These are phyloP conservation scores for Xiphophorus couchianus DNA, from an alignment of 2,113 vertebrate genomes.

Conservation along the genomic window DNA sequence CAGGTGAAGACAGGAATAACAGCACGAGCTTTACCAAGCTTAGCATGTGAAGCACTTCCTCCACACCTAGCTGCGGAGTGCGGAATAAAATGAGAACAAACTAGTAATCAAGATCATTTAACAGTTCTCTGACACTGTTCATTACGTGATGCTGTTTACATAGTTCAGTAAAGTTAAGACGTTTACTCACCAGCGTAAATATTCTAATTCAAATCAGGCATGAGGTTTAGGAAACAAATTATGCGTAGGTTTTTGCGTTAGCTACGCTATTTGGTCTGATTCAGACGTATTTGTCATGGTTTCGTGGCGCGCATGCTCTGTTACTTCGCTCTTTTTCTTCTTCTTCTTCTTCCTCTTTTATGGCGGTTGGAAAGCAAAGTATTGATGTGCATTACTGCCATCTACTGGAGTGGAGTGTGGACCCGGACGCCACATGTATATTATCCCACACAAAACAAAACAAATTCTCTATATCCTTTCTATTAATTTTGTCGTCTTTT, in stretches of 20 bases:
- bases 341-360: no score
- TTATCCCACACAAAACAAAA: no score
- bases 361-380: no score
- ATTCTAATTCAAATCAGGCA: neutral
- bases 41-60: conserved; percentile 11
- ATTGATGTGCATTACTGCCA: no score
- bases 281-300: conserved; percentile 23
- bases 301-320: conserved; percentile 8
- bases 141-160: neutral
- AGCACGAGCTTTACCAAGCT: neutral
- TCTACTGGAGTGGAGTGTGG: no score
- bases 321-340: no score
- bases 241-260: neutral
- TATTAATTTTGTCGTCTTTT: no score
- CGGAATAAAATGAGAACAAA: neutral
- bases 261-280: neutral
- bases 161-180: no score
- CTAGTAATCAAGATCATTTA: neutral
- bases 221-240: neutral
- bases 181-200: neutral
- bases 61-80: conserved; percentile 5
- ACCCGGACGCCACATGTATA: no score
- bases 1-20: neutral
- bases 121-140: neutral
- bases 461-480: no score